Conservation (phyloP, 2,797 vertebrate species). For the Dallia pectoralis region DNA sequence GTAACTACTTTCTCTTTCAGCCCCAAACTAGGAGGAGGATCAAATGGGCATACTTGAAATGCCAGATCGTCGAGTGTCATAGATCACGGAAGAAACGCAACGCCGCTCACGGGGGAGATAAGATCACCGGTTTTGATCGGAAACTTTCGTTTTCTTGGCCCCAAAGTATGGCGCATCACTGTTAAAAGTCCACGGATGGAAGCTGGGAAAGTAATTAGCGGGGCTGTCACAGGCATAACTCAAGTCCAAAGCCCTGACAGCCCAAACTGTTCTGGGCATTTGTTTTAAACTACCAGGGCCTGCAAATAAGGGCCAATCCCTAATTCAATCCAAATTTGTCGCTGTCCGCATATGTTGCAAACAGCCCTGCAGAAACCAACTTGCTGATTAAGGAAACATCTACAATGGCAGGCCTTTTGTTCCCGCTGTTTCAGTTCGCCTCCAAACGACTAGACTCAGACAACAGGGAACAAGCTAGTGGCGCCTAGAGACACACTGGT, state of each 20-base stretch:
- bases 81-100: background rate
- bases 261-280: constrained; percentile 30
- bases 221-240: constrained; percentile 32
- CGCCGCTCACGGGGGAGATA: constrained; percentile 21
- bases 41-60: constrained; percentile 1
- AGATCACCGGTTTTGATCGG: constrained; percentile 18
- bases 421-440: constrained; percentile 16
- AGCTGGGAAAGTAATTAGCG: constrained; percentile 33
- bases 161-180: constrained; percentile 21
- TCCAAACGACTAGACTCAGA: background rate
- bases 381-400: background rate
- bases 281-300: constrained; percentile 26
- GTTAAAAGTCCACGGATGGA: constrained; percentile 19
- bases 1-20: constrained; percentile 11
- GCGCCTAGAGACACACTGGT: constrained; percentile 19
- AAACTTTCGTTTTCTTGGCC: constrained; percentile 10
- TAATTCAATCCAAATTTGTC: constrained; percentile 27
- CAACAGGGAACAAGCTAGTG: constrained; percentile 14
- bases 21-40: constrained; percentile 8
- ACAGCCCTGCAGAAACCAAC: background rate
- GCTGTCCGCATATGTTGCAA: constrained; percentile 1
- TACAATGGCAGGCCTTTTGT: constrained; percentile 22
- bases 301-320: constrained; percentile 21
- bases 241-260: constrained; percentile 22
- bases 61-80: background rate